phyloP scores from a whole-genome alignment of 2,113 vertebrate species.

The Ceyx melanurus region DNA sequence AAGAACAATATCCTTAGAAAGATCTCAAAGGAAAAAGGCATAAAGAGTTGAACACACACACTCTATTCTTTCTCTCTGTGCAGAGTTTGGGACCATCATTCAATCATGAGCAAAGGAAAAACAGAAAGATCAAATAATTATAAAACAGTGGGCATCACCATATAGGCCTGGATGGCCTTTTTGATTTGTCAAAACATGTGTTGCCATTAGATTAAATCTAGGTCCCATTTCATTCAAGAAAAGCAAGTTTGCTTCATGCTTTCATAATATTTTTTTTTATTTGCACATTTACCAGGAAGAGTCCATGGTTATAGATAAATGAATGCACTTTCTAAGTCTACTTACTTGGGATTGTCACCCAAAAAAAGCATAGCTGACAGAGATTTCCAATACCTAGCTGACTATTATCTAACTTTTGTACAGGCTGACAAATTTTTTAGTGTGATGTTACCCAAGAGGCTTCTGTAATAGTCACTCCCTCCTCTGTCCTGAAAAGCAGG shows the following conservation, averaged over 20 bases:
- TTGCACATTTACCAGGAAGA: neutral
- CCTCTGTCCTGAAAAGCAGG: neutral
- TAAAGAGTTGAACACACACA: neutral
- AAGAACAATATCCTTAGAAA: neutral
- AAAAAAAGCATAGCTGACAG: neutral
- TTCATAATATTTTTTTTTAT: neutral
- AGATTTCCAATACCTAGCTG: neutral
- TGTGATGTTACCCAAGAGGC: neutral
- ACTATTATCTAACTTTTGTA: neutral
- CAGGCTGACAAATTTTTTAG: neutral
- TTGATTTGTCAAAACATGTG: neutral
- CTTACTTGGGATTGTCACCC: neutral
- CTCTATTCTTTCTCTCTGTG: neutral
- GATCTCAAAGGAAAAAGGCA: conserved; percentile 15
- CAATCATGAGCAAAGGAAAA: neutral
- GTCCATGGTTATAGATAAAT: neutral
- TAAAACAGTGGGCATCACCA: neutral
- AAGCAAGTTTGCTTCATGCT: neutral
- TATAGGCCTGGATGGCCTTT: neutral
- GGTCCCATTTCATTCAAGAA: neutral
- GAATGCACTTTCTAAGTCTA: neutral
- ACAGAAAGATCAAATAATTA: neutral
- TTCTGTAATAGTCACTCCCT: neutral
- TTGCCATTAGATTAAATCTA: neutral
- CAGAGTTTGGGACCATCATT: neutral